phyloP scores from a whole-genome alignment of 2,113 vertebrate genomes.

The Falcunculus frontatus region DNA sequence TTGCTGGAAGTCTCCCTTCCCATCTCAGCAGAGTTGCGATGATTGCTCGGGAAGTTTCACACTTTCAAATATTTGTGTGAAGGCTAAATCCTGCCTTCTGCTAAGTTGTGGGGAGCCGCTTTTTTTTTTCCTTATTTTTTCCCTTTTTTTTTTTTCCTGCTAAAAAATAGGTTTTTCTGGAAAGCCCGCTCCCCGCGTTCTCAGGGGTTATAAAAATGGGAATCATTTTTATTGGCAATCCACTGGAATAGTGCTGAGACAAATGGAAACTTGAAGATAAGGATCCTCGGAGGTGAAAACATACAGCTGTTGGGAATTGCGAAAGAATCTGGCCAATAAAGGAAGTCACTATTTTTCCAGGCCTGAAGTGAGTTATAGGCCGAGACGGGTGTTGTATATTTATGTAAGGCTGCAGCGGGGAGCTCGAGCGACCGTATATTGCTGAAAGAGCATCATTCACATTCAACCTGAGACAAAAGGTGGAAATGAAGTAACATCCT shows the following conservation, averaged over 20 bases:
- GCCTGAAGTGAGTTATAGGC: constrained; percentile 87
- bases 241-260: constrained; percentile 80
- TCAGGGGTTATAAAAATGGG: constrained; percentile 84
- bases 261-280: constrained; percentile 87
- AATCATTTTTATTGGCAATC: constrained; percentile 85
- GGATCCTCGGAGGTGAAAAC: constrained; percentile 82
- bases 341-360: constrained; percentile 98
- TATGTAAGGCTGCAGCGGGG: constrained; percentile 91
- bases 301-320: constrained; percentile 87
- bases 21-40: neutral
- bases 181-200: constrained; percentile 63
- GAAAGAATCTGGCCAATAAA: constrained; percentile 93
- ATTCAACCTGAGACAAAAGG: constrained; percentile 96
- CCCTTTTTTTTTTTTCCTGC: neutral
- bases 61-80: constrained; percentile 50
- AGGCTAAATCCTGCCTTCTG: constrained; percentile 55
- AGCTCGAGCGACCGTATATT: constrained; percentile 92
- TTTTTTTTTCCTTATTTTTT: neutral
- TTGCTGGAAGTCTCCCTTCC: constrained; percentile 31
- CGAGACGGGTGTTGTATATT: constrained; percentile 92
- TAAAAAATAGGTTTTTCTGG: constrained; percentile 48
- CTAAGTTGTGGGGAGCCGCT: neutral
- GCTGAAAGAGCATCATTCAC: constrained; percentile 96
- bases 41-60: constrained; percentile 51
- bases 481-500: constrained; percentile 99